A percentile compares a stretch with the other conserved stretches of the same genome.
phyloP scores from a whole-genome alignment of 2,888 invertebrate genomes.

The Quadroppia sp. region DNA sequence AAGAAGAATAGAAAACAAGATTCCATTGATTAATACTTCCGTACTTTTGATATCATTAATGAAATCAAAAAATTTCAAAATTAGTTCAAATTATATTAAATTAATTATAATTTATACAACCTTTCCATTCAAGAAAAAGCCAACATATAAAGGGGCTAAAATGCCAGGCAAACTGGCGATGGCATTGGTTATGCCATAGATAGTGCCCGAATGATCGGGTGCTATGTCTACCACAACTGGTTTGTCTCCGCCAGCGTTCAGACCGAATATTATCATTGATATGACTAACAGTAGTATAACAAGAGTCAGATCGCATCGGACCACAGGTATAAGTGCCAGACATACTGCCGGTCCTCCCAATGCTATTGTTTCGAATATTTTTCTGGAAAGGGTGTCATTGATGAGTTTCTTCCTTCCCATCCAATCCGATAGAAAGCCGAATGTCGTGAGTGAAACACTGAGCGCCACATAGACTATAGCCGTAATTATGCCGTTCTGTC shows the following conservation, averaged over 20 bases:
- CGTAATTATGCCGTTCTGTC: conserved; percentile 48
- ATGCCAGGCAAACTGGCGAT: conserved; percentile 47
- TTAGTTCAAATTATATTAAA: not conserved
- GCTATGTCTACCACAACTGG: conserved; percentile 48
- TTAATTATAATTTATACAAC: conserved; percentile 35
- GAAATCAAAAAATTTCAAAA: not conserved
- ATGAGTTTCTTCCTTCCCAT: conserved; percentile 42
- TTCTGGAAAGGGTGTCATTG: conserved; percentile 46
- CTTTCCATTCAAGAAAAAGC: conserved; percentile 46
- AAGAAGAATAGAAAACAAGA: conserved; percentile 54
- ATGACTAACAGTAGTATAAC: conserved; percentile 46
- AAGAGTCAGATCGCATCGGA: conserved; percentile 43
- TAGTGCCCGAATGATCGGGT: conserved; percentile 47
- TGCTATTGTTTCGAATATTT: conserved; percentile 47
- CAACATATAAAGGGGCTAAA: conserved; percentile 47
- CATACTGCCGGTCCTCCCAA: conserved; percentile 47
- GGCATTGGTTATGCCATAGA: conserved; percentile 47
- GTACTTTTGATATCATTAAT: conserved; percentile 1
- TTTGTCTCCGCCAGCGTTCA: conserved; percentile 57
- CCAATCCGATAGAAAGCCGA: conserved; percentile 47
- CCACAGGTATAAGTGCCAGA: conserved; percentile 45
- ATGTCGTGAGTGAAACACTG: conserved; percentile 46
- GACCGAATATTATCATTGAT: conserved; percentile 52
- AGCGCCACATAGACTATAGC: conserved; percentile 47
- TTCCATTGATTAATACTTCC: conserved; percentile 45